phyloP scores from a whole-genome alignment of 2,888 invertebrate genomes.

The Spialia ferax region DNA sequence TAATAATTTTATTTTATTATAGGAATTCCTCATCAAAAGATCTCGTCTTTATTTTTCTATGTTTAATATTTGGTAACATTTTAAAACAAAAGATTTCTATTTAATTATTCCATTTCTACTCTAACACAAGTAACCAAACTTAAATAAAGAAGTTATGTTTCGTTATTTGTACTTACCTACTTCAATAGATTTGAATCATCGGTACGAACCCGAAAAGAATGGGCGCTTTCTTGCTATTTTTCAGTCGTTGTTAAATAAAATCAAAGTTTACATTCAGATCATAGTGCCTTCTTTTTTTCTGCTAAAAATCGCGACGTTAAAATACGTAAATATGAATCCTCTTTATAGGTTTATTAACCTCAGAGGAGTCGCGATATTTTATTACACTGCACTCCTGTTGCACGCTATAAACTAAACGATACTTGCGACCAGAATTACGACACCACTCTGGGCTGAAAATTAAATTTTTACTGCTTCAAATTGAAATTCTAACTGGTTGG shows the following conservation, averaged over 20 bases:
- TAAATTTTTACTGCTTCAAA: slow-evolving; percentile 1
- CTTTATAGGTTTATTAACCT: slow-evolving; percentile 32
- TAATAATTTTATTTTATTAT: background rate
- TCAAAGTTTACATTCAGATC: background rate
- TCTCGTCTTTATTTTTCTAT: background rate
- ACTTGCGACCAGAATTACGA: slow-evolving; percentile 6
- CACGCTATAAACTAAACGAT: slow-evolving; percentile 25
- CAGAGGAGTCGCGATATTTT: slow-evolving; percentile 15
- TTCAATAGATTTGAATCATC: no score
- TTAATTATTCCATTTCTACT: no score
- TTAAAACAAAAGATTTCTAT: background rate
- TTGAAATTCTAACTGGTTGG: slow-evolving; percentile 2
- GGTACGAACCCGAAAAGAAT: no score
- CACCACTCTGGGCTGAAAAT: background rate
- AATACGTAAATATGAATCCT: background rate
- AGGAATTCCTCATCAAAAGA: background rate
- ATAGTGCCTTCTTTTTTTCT: background rate
- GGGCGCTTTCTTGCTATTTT: no score
- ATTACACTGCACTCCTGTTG: slow-evolving; percentile 33
- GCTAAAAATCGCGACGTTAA: background rate
- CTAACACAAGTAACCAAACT: no score
- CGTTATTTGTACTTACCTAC: no score
- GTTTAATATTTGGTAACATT: background rate
- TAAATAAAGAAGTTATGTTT: no score
- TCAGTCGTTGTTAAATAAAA: no score